A percentile compares a stretch with the other conserved stretches of the same genome.
Evolutionary conservation across 2,888 invertebrate species (phyloP).

Genomic region (Drosophila diplacantha): DNA sequence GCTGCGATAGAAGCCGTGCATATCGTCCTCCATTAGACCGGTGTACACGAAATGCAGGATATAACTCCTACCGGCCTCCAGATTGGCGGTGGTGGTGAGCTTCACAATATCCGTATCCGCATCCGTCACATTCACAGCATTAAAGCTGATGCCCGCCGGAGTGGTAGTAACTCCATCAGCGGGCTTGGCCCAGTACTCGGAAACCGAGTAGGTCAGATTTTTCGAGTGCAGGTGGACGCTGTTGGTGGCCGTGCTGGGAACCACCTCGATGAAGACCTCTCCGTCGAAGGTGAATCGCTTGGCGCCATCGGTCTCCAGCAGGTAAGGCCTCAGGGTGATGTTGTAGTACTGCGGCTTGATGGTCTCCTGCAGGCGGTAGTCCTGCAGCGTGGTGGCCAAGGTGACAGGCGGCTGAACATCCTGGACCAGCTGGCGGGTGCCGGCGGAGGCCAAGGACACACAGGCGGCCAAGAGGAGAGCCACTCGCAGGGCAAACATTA

Average conservation of each 20-base stretch:
- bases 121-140: slow-evolving; percentile 18
- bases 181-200: slow-evolving; percentile 57
- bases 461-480: slow-evolving; percentile 51
- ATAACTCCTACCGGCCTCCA: slow-evolving; percentile 76
- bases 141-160: slow-evolving; percentile 1
- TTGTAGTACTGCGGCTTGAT: slow-evolving; percentile 80
- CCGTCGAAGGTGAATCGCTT: slow-evolving; percentile 76
- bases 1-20: slow-evolving; percentile 79
- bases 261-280: slow-evolving; percentile 78
- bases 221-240: slow-evolving; percentile 79
- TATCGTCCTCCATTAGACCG: slow-evolving; percentile 79
- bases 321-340: slow-evolving; percentile 79
- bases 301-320: slow-evolving; percentile 72
- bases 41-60: slow-evolving; percentile 78
- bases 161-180: slow-evolving; percentile 6
- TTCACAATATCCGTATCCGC: slow-evolving; percentile 69
- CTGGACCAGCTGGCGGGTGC: slow-evolving; percentile 27
- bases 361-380: slow-evolving; percentile 69
- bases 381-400: slow-evolving; percentile 33
- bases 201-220: slow-evolving; percentile 69
- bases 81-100: slow-evolving; percentile 66
- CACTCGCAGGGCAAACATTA: slow-evolving; percentile 48
- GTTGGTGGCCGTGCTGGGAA: slow-evolving; percentile 75
- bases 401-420: slow-evolving; percentile 31
- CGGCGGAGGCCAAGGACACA: slow-evolving; percentile 49